Conservation (phyloP, 2,797 vertebrate genomes). For the Petrocephalus schoutedeni region DNA sequence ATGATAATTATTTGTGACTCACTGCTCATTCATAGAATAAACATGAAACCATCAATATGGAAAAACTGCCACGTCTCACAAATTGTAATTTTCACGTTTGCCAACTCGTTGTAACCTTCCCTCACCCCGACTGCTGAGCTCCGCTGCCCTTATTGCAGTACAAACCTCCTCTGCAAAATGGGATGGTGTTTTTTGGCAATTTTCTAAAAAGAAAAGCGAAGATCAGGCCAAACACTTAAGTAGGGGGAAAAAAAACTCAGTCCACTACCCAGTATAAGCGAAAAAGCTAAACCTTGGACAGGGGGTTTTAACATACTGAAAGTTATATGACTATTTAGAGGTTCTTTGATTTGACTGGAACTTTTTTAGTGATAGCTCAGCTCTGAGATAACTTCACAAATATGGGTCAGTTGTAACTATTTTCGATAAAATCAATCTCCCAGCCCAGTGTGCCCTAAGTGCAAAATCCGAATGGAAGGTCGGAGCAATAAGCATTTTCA, state of each 20-base stretch:
- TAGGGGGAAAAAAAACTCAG: neutral
- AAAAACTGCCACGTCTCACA: neutral
- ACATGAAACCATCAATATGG: neutral
- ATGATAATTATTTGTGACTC: neutral
- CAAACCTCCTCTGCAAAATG: neutral
- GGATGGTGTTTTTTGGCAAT: neutral
- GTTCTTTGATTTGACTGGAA: neutral
- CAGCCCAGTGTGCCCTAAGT: neutral
- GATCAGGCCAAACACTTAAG: neutral
- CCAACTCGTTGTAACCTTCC: neutral
- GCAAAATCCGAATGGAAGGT: neutral
- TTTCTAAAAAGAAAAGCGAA: neutral
- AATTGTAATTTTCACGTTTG: neutral
- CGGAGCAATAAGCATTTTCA: neutral
- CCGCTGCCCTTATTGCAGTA: neutral
- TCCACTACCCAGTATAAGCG: neutral
- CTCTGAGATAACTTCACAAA: neutral
- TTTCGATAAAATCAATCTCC: neutral
- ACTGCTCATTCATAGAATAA: neutral
- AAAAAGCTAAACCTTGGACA: neutral
- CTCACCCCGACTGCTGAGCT: neutral
- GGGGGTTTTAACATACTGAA: neutral
- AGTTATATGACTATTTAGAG: neutral
- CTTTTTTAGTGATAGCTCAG: neutral
- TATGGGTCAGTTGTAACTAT: neutral